Base-by-base conservation (phyloP, 2,797 vertebrate genomes). In the Arrhamphus sclerolepis region DNA sequence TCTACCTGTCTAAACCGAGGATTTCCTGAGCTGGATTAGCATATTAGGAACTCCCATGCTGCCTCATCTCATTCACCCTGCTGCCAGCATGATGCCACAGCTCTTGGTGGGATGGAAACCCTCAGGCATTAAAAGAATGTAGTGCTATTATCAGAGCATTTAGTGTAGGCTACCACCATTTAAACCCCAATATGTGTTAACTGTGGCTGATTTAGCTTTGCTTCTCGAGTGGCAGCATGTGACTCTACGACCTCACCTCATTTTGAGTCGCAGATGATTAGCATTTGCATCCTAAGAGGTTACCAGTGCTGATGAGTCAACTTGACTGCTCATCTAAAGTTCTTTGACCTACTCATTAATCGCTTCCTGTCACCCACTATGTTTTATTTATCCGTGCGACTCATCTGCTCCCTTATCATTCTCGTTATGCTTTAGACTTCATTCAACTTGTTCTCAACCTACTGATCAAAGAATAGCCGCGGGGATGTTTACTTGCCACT, bases 141-240 rank as follows among this genome's bases (percentile, higher is more conserved):
- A 77, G 56, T 56, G 38, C 69, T 75, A 72, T 72, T 72, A 90
- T 85, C 75, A 43, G 0, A 29, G 56, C 77, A 66, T 80, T 84
- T 70, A 56, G 61, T 74, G 62, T 81, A 81, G 69, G 85, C 91
- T 70, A 83, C 63, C 56, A 31, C 83, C 48, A 29, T 80, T 90
- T 75, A 77, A 76, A 64, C 60, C 64, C 51, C 68, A 17, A 56
- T 73, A 69, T 52, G 66, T 63, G 79, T 82, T 78, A 63, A 70
- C 62, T 38, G 62, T 66, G 58, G 26, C 64, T 58, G 39, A 56
- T 85, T 77, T 26, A 70, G 42, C 17, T 60, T 66, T 22, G 57
- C 47, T 69, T 80, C 52, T 78, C 1, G 61, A 69, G 72, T 70
- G 78, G 73, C 76, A 57, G 54, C n/a, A 40, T 58, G 46, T 61